Evolutionary conservation across 2,113 vertebrate genomes (phyloP).

Genomic region (Sciurus niger): DNA sequence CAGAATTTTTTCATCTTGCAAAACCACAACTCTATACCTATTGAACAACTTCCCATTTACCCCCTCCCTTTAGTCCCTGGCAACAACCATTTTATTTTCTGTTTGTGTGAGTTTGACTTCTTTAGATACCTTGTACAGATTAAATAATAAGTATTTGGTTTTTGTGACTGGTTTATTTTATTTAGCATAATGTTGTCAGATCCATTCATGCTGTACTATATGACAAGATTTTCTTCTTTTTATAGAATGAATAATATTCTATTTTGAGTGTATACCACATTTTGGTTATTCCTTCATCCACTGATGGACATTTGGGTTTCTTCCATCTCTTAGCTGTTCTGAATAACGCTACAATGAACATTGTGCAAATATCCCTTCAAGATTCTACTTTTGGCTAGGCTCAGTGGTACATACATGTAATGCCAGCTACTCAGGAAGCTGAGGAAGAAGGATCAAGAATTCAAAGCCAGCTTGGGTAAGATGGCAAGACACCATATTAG

Average conservation of each 20-base stretch:
- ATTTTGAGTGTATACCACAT: background rate
- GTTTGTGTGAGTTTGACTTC: background rate
- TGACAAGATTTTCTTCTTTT: background rate
- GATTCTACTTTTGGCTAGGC: background rate
- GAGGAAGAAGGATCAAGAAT: too few relatives aligned
- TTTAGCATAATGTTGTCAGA: background rate
- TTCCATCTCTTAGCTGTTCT: background rate
- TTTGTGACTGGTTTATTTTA: background rate
- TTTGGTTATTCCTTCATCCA: background rate
- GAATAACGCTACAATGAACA: background rate
- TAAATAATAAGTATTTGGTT: background rate
- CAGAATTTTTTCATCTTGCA: conserved; percentile 30
- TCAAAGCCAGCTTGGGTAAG: too few relatives aligned
- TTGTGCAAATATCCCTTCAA: background rate
- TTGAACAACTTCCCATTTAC: background rate
- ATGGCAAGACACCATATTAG: too few relatives aligned
- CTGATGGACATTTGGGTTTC: background rate
- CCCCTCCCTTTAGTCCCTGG: background rate
- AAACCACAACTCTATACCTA: background rate
- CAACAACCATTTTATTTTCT: background rate
- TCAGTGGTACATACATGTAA: too few relatives aligned
- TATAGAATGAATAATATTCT: background rate
- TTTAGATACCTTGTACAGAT: background rate
- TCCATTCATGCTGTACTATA: background rate
- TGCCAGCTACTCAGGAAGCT: too few relatives aligned